Conservation (phyloP, 2,113 vertebrate genomes). For the Atherinomorus stipes region DNA sequence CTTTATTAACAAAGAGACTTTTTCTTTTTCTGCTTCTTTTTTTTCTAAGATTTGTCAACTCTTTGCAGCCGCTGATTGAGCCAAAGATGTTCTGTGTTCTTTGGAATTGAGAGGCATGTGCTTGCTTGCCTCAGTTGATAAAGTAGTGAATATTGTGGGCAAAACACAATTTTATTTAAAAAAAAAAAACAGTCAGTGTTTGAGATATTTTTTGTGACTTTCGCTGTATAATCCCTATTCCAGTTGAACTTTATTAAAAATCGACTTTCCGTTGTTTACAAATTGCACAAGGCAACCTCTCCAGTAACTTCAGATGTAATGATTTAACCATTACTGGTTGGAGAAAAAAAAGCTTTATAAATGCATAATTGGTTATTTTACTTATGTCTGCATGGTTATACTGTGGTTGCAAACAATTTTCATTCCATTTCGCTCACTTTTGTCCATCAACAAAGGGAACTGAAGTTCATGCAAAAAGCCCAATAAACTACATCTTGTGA, state of each 20-base stretch:
- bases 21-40: slow-evolving; percentile 61
- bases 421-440: neutral
- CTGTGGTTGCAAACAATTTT: neutral
- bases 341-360: neutral
- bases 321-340: neutral
- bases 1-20: slow-evolving; percentile 80
- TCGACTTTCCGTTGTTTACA: neutral
- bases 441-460: neutral
- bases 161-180: slow-evolving; percentile 1
- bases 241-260: neutral
- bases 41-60: slow-evolving; percentile 45
- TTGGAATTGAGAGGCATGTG: slow-evolving; percentile 45
- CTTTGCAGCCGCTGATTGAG: slow-evolving; percentile 47
- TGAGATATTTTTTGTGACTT: neutral
- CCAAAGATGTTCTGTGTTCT: slow-evolving; percentile 52
- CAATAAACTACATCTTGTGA: slow-evolving; percentile 9
- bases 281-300: neutral
- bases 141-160: slow-evolving; percentile 19
- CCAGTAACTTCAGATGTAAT: neutral
- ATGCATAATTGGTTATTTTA: neutral
- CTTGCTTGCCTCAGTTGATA: slow-evolving; percentile 6
- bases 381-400: neutral
- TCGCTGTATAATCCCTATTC: neutral
- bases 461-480: neutral
- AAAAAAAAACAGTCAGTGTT: neutral